Evolutionary conservation across 1,140 invertebrate genomes (phyloP).

Genomic region (Diplogasteroides magnus): DNA sequence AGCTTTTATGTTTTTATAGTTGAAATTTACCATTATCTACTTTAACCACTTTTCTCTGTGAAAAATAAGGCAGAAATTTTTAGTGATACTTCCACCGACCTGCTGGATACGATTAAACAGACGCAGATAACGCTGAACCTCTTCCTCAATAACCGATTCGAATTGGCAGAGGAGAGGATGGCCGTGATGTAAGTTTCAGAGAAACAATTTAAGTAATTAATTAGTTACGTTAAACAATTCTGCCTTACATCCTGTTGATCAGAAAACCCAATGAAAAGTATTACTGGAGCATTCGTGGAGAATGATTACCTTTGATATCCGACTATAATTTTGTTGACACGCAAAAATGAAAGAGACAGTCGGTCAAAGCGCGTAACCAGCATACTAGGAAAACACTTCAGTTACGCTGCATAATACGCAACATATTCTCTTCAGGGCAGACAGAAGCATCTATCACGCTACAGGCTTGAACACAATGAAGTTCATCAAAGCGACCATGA

Average conservation of each 20-base stretch:
- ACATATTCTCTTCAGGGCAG: slow-evolving; percentile 66
- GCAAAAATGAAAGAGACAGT: no score
- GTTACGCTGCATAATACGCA: no score
- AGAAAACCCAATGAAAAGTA: slow-evolving; percentile 10
- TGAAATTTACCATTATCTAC: no score
- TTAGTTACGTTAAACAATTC: slow-evolving; percentile 5
- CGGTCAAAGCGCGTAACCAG: no score
- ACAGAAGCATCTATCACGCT: slow-evolving; percentile 82
- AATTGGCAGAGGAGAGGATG: slow-evolving; percentile 70
- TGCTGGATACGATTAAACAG: slow-evolving; percentile 67
- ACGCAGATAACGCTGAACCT: slow-evolving; percentile 69
- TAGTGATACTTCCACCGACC: slow-evolving; percentile 32
- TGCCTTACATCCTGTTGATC: not conserved
- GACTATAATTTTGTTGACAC: no score
- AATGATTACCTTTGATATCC: no score
- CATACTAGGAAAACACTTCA: no score
- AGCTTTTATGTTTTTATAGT: no score
- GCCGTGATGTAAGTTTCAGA: slow-evolving; percentile 65
- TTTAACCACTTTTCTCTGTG: no score
- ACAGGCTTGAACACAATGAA: slow-evolving; percentile 80
- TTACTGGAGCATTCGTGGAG: no score
- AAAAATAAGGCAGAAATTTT: no score
- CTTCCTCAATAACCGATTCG: slow-evolving; percentile 82
- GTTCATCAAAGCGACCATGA: slow-evolving; percentile 85
- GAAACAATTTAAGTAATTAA: no score